Percentiles rank a stretch among this genome's conserved stretches.
Conservation (phyloP, 2,888 invertebrate species). For the Limnephilus lunatus region DNA sequence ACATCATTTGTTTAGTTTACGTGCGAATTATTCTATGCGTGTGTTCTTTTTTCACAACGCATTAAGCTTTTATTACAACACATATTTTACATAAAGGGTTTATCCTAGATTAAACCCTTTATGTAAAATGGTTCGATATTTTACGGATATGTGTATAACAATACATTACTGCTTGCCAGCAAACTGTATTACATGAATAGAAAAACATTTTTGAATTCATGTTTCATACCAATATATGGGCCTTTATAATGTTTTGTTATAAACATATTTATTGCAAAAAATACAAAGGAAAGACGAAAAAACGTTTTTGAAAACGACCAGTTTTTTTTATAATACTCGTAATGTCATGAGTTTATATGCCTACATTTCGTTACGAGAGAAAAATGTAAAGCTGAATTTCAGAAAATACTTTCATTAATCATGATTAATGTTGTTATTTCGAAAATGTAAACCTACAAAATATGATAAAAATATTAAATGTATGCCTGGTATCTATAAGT, state of each 20-base stretch:
- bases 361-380: not conserved
- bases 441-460: not conserved
- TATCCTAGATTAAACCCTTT: slow-evolving; percentile 46
- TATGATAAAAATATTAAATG: too few species aligned
- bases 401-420: not conserved
- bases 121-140: slow-evolving; percentile 36
- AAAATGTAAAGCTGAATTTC: not conserved
- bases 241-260: not conserved
- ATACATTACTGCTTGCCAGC: slow-evolving; percentile 7
- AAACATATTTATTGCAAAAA: not conserved
- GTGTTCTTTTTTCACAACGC: slow-evolving; percentile 39
- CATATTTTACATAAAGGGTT: slow-evolving; percentile 46
- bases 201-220: not conserved
- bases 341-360: not conserved
- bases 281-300: not conserved
- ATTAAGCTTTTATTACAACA: slow-evolving; percentile 36
- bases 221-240: not conserved
- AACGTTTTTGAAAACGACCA: not conserved
- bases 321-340: not conserved
- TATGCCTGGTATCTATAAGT: too few species aligned
- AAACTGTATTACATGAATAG: slow-evolving; percentile 21
- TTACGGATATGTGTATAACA: slow-evolving; percentile 34
- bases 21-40: slow-evolving; percentile 31
- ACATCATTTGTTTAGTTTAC: slow-evolving; percentile 26
- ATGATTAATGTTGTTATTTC: not conserved